Percentiles rank a stretch among this genome's conserved stretches.
These are phyloP conservation scores for Choreutis nemorana DNA, from an alignment of 2,888 invertebrate species.

Conservation along the genomic window DNA sequence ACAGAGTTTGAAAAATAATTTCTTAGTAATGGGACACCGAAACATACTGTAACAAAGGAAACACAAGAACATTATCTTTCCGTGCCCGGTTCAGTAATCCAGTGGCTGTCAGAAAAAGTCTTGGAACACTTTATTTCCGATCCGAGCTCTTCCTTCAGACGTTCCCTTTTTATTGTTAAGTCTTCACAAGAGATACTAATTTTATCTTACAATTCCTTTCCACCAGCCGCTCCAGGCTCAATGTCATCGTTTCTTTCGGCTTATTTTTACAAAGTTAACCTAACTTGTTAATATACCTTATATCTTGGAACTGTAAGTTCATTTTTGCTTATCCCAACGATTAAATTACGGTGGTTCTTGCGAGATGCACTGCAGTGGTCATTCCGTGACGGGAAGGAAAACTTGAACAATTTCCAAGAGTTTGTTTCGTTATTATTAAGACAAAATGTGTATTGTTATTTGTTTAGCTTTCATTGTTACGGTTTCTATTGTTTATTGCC, in stretches of 20 bases:
- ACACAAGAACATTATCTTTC: too few species aligned
- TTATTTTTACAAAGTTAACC: constrained; percentile 29
- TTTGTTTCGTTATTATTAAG: constrained; percentile 45
- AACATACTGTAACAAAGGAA: too few species aligned
- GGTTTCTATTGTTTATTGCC: too few species aligned
- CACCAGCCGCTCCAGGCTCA: constrained; percentile 39
- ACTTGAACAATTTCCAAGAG: constrained; percentile 47
- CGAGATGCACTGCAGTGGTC: constrained; percentile 40
- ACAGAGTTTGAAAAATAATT: too few species aligned
- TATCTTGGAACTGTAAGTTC: constrained; percentile 15
- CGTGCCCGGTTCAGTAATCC: too few species aligned
- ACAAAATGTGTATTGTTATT: constrained; percentile 40
- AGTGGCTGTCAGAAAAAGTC: constrained; percentile 1
- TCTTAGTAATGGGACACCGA: too few species aligned
- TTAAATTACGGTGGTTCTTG: constrained; percentile 17
- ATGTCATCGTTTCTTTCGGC: constrained; percentile 57
- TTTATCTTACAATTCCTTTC: constrained; percentile 52
- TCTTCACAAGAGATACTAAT: constrained; percentile 46
- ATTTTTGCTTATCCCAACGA: constrained; percentile 11
- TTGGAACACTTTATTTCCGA: constrained; percentile 30
- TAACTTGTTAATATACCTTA: constrained; percentile 10
- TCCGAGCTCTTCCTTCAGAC: too few species aligned
- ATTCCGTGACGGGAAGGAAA: constrained; percentile 34
- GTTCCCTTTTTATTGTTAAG: constrained; percentile 43
- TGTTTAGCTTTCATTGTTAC: constrained; percentile 11